These are phyloP conservation scores for Sebastes schlegelii DNA, from an alignment of 2,113 vertebrate genomes.

Conservation along the genomic window DNA sequence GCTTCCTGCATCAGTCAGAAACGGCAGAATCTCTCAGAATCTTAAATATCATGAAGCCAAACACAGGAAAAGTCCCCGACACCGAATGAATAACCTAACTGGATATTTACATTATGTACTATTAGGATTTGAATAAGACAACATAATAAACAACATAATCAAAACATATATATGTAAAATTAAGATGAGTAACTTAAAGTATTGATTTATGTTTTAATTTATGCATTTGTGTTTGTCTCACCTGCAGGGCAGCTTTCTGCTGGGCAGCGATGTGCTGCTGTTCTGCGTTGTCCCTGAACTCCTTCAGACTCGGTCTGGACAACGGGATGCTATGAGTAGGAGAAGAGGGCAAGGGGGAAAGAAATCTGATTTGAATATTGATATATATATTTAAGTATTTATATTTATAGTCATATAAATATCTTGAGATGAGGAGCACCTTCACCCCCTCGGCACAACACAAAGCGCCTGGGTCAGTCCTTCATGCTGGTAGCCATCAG, in stretches of 20 bases:
- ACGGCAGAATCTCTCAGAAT: neutral
- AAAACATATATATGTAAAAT: no score
- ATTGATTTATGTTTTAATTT: no score
- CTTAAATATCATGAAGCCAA: neutral
- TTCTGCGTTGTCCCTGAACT: slow-evolving; percentile 94
- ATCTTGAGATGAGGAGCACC: no score
- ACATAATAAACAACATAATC: neutral
- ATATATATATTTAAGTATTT: neutral
- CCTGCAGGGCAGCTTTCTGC: slow-evolving; percentile 95
- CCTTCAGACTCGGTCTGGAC: slow-evolving; percentile 89
- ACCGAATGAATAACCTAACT: neutral
- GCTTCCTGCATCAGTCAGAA: neutral
- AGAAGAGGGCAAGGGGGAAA: neutral
- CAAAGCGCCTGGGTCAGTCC: no score
- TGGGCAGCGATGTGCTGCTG: slow-evolving; percentile 96
- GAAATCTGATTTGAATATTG: neutral
- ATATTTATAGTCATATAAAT: no score
- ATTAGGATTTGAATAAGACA: neutral
- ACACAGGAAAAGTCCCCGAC: neutral
- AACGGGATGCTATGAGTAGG: slow-evolving; percentile 86
- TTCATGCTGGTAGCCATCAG: no score
- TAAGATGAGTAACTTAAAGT: no score
- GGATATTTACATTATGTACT: neutral
- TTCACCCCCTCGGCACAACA: no score
- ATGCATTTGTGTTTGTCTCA: slow-evolving; percentile 61